Conservation (phyloP, 2,113 vertebrate species). For the Pao palembangensis region DNA sequence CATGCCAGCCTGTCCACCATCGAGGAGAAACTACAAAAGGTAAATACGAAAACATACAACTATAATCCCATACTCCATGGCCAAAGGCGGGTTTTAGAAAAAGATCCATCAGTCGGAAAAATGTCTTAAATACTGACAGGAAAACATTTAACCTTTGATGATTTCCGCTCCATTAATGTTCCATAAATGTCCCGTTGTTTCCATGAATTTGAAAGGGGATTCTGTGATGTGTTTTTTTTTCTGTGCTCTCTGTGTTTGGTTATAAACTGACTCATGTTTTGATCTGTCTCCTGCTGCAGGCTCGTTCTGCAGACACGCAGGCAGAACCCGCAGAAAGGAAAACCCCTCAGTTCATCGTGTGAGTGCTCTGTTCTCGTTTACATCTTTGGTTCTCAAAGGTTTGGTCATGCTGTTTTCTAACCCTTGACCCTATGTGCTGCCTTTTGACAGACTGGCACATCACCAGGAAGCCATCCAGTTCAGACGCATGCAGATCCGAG, state of each 20-base stretch:
- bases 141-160: background rate
- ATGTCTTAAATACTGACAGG: background rate
- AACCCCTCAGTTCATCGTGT: slow-evolving; percentile 69
- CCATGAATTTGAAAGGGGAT: background rate
- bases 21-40: slow-evolving; percentile 72
- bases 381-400: background rate
- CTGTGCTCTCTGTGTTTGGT: background rate
- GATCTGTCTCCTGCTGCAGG: slow-evolving; percentile 43
- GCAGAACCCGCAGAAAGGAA: slow-evolving; percentile 52
- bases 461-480: slow-evolving; percentile 80
- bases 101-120: background rate
- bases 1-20: slow-evolving; percentile 59
- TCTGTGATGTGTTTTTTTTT: background rate
- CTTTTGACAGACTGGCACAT: slow-evolving; percentile 75
- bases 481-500: slow-evolving; percentile 82
- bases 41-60: slow-evolving; percentile 19
- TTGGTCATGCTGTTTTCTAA: background rate
- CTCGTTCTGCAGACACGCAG: slow-evolving; percentile 56
- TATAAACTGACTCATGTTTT: background rate
- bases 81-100: background rate
- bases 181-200: background rate
- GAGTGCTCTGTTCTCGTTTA: slow-evolving; percentile 33
- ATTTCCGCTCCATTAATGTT: no score
- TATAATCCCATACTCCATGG: no score
- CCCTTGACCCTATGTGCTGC: background rate